These are phyloP conservation scores for Stomatorhinus walkeri DNA, from an alignment of 2,797 vertebrate species.

Conservation along the genomic window DNA sequence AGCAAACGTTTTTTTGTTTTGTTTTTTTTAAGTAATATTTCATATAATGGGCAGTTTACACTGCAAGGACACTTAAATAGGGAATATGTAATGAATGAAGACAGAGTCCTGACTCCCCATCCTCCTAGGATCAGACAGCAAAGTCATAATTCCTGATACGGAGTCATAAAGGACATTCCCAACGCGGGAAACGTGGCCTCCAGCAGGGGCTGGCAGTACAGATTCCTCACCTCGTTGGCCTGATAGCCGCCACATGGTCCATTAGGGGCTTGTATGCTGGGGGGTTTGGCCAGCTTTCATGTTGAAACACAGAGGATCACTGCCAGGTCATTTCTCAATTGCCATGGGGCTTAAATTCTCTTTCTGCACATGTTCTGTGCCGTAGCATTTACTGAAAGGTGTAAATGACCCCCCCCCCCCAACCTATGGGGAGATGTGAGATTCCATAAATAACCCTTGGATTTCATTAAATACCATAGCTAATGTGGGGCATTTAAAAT, in stretches of 20 bases:
- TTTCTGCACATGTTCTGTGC: neutral
- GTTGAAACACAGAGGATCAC: neutral
- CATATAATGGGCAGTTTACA: neutral
- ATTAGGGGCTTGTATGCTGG: neutral
- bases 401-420: neutral
- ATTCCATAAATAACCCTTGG: neutral
- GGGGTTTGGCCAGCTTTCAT: neutral
- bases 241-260: neutral
- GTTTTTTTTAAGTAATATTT: too few species aligned
- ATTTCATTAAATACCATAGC: neutral
- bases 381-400: neutral
- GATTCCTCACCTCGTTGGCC: neutral
- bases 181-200: neutral
- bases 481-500: neutral
- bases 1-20: neutral
- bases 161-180: neutral
- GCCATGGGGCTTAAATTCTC: neutral
- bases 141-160: neutral
- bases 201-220: neutral
- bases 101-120: neutral
- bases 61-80: neutral
- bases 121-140: neutral
- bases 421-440: neutral
- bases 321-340: constrained; percentile 8
- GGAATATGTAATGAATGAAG: neutral